Percentiles rank a stretch among this genome's conserved stretches.
Conservation (phyloP, 2,797 vertebrate species). For the Arctocebus calabarensis region DNA sequence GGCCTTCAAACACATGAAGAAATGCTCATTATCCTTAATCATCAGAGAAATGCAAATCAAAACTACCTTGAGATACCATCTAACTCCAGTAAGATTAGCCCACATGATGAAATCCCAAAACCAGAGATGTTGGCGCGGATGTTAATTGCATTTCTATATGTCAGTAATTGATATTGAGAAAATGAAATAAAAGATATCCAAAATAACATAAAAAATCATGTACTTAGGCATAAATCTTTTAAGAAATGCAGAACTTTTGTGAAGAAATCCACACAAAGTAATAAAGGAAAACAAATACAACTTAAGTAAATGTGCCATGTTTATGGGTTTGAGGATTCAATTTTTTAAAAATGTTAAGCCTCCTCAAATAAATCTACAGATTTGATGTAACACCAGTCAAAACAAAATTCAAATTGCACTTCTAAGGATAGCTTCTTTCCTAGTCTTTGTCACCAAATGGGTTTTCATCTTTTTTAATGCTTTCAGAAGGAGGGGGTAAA, state of each 20-base stretch:
- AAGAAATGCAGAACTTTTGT: background rate
- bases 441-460: background rate
- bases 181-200: conserved; percentile 8
- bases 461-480: background rate
- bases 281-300: conserved; percentile 26
- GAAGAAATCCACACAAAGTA: background rate
- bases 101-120: too few species aligned
- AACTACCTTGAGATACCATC: too few species aligned
- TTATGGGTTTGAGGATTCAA: background rate
- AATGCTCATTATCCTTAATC: too few species aligned
- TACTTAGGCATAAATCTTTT: background rate
- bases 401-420: background rate
- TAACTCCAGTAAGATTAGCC: too few species aligned
- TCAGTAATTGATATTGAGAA: background rate
- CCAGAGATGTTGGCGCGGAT: too few species aligned
- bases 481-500: background rate
- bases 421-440: background rate
- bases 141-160: background rate
- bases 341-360: background rate
- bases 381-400: background rate
- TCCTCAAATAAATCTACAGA: background rate
- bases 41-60: too few species aligned
- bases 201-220: background rate
- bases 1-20: too few species aligned
- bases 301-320: background rate